Evolutionary conservation across 1,140 invertebrate genomes (phyloP).

Genomic region (Dufourea novaeangliae): DNA sequence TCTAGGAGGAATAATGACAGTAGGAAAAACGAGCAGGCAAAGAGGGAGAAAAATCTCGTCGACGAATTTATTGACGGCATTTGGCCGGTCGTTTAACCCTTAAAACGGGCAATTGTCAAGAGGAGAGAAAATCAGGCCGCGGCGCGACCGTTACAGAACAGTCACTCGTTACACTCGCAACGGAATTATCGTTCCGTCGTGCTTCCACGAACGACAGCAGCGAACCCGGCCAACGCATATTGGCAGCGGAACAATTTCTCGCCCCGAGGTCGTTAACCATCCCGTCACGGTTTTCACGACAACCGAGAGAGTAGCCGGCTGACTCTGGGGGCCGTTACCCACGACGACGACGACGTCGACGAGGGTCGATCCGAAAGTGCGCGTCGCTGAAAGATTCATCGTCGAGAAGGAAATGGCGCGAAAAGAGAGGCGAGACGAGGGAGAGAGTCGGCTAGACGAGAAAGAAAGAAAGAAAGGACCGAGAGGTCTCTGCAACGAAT

Average conservation of each 20-base stretch:
- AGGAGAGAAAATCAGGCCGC: no score
- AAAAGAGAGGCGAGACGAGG: slow-evolving; percentile 19
- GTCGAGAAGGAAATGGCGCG: slow-evolving; percentile 21
- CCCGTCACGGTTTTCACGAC: slow-evolving; percentile 6
- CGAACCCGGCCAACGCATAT: slow-evolving; percentile 19
- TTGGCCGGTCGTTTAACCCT: slow-evolving; percentile 1
- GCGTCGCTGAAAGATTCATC: slow-evolving; percentile 55
- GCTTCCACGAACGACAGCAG: slow-evolving; percentile 6
- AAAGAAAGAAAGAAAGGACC: not conserved
- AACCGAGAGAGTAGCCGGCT: not conserved
- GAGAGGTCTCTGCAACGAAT: not conserved
- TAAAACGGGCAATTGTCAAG: slow-evolving; percentile 23
- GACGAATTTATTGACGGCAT: slow-evolving; percentile 23
- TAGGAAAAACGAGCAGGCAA: no score
- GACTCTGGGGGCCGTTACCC: no score
- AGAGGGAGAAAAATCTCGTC: not conserved
- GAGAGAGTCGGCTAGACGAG: slow-evolving; percentile 17
- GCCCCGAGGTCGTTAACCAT: slow-evolving; percentile 49
- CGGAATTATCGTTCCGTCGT: slow-evolving; percentile 25
- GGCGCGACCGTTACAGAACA: not conserved
- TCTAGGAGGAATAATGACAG: no score
- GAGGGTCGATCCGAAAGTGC: slow-evolving; percentile 26
- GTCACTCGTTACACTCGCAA: slow-evolving; percentile 16
- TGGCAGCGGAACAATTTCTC: slow-evolving; percentile 49
- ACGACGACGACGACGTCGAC: slow-evolving; percentile 1